Base-by-base conservation (phyloP, 2,797 vertebrate genomes). In the Oophaga sylvatica region DNA sequence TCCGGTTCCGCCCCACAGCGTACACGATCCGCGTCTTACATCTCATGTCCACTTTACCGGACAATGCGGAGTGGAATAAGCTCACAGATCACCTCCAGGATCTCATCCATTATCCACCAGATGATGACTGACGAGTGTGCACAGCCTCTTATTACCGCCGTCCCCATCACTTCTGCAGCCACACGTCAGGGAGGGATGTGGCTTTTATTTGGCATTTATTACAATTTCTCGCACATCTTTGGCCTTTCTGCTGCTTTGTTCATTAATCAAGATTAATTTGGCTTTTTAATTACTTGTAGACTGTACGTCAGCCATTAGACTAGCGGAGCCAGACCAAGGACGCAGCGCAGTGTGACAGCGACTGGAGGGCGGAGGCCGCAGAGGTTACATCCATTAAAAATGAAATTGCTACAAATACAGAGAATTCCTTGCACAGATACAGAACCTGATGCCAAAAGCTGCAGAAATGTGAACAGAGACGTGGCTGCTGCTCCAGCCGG, bases 201-300 rank as follows among this genome's bases (percentile, higher is more conserved):
- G 83, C 60, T 63, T 77, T 53, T 77, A 35, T 65, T 53, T 63
- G 12, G 45, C 35, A 65, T 84, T 81, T 73, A 87, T 87, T 75
- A 70, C 48, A 57, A 17, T 29, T 31, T 60, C 22, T 78, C 73
- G 60, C 81, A 70, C 75, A 48, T 75, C 63, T 75, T 59, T 41
- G n/a, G 80, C 85, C 81, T 70, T 65, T 75, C 9, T 5, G 53
- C 78, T 60, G 73, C n/a, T 87, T 73, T 60, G 48, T n/a, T 29
- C 81, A 79, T 87, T 83, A 87, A 87, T 82, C 70, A 65, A 73
- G 73, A 83, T 79, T 87, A 79, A 83, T 87, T 87, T 31, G 63
- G 15, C 62, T 83, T 83, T 81, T 83, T 79, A 83, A 87, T 83
- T 87, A 81, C 78, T 68, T 59, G 81, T 48, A 35, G 73, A 59